These are phyloP conservation scores for Tychaedon coryphoeus DNA, from an alignment of 2,113 vertebrate species.

Conservation along the genomic window DNA sequence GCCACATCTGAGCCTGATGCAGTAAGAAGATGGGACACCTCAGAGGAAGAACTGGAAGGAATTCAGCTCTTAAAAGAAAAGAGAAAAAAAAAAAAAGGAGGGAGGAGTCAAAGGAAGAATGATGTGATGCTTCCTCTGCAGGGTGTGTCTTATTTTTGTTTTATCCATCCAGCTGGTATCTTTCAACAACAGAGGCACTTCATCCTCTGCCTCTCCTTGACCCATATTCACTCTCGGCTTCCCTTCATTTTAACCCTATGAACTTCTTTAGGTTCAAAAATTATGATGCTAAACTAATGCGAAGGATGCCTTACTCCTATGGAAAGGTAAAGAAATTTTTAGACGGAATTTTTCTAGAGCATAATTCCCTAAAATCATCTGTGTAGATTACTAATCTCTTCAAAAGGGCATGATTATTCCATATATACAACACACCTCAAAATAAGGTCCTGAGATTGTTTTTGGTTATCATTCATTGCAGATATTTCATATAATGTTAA, in stretches of 20 bases:
- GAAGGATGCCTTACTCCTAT: not conserved
- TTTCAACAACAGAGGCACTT: not conserved
- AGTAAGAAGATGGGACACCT: not conserved
- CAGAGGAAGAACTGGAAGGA: slow-evolving; percentile 10
- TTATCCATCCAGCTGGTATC: not conserved
- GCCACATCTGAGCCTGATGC: not conserved
- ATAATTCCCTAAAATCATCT: not conserved
- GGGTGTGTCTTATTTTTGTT: slow-evolving; percentile 39
- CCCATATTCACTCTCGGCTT: not conserved
- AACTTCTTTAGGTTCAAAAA: not conserved
- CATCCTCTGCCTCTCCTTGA: not conserved
- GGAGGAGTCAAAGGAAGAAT: not conserved
- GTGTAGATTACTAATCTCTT: not conserved
- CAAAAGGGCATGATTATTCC: not conserved
- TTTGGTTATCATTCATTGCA: not conserved
- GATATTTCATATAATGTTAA: not conserved
- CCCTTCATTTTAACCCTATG: not conserved
- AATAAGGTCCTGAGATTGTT: not conserved
- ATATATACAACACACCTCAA: not conserved
- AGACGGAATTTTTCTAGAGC: not conserved
- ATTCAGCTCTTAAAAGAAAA: not conserved
- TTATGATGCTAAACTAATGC: not conserved
- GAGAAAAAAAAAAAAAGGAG: not conserved
- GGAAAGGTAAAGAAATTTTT: not conserved
- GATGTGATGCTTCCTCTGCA: slow-evolving; percentile 3